A percentile compares a stretch with the other conserved stretches of the same genome.
Conservation (phyloP, 1,140 invertebrate genomes). For the Lordiphosa collinella region DNA sequence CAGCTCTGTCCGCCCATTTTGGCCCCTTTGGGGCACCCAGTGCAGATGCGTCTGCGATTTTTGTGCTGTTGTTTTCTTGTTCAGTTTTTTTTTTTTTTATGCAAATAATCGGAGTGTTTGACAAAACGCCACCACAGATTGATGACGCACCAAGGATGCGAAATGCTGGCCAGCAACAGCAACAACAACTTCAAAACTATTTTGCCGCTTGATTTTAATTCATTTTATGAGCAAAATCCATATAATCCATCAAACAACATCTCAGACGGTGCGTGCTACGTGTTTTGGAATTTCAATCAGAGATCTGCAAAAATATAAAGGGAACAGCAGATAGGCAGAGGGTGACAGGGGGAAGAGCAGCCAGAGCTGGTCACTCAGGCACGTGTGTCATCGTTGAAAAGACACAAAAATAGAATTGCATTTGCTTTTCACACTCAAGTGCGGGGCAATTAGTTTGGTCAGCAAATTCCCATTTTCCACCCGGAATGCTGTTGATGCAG, state of each 20-base stretch:
- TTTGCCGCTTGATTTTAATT: conserved; percentile 18
- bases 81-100: conserved; percentile 38
- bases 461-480: conserved; percentile 10
- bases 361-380: background rate
- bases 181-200: conserved; percentile 25
- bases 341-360: background rate
- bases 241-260: conserved; percentile 77
- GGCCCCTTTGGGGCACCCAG: conserved; percentile 66
- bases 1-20: conserved; percentile 75
- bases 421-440: conserved; percentile 33
- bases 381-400: background rate
- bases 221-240: conserved; percentile 75
- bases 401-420: background rate
- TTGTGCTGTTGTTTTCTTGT: background rate
- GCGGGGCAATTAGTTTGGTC: conserved; percentile 37
- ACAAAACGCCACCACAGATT: conserved; percentile 71
- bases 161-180: conserved; percentile 22
- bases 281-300: conserved; percentile 68
- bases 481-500: conserved; percentile 5
- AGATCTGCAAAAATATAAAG: conserved; percentile 35
- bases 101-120: conserved; percentile 65
- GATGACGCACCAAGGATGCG: conserved; percentile 33
- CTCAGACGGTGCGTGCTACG: conserved; percentile 65
- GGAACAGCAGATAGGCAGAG: background rate
- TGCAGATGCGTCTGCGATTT: conserved; percentile 29